A percentile compares a stretch with the other conserved stretches of the same genome.
Conservation (phyloP, 2,797 vertebrate species). For the Rhynchotus rufescens region DNA sequence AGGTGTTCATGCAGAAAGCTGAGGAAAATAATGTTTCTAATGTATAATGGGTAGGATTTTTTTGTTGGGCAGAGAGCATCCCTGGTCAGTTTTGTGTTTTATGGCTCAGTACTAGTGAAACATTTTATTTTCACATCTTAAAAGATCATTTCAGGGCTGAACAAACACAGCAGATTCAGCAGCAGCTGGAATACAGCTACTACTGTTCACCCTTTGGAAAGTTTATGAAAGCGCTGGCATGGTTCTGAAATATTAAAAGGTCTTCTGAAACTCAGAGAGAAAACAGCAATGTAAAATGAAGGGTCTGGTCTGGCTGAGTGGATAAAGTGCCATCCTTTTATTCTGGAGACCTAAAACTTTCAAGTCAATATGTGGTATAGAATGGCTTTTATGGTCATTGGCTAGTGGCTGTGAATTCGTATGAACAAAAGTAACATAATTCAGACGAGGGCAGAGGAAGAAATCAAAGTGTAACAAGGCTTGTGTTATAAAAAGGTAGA, state of each 20-base stretch:
- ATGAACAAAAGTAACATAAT: conserved; percentile 66
- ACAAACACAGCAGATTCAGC: conserved; percentile 74
- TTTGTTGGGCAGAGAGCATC: conserved; percentile 27
- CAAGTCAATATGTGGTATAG: conserved; percentile 51
- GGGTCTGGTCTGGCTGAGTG: conserved; percentile 64
- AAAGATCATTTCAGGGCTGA: conserved; percentile 79
- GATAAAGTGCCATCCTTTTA: conserved; percentile 64
- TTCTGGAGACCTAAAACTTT: conserved; percentile 64
- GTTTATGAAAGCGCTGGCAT: conserved; percentile 66
- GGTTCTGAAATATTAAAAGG: conserved; percentile 74
- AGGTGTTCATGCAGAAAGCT: neutral
- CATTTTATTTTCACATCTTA: conserved; percentile 77
- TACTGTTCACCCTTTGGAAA: conserved; percentile 74
- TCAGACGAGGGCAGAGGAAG: conserved; percentile 49
- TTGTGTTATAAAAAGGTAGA: conserved; percentile 21
- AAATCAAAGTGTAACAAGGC: conserved; percentile 64
- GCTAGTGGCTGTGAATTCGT: conserved; percentile 54
- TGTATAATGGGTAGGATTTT: conserved; percentile 29
- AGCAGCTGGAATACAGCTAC: conserved; percentile 74
- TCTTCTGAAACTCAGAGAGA: conserved; percentile 68
- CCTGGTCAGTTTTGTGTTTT: conserved; percentile 67
- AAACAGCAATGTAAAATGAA: conserved; percentile 73
- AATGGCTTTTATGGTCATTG: conserved; percentile 65
- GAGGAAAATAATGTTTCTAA: neutral
- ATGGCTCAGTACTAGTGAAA: conserved; percentile 68